A percentile compares a stretch with the other conserved stretches of the same genome.
phyloP scores from a whole-genome alignment of 30 jellyfish, hydroid and myxozoan genomes.

The Cassiopea andromeda region DNA sequence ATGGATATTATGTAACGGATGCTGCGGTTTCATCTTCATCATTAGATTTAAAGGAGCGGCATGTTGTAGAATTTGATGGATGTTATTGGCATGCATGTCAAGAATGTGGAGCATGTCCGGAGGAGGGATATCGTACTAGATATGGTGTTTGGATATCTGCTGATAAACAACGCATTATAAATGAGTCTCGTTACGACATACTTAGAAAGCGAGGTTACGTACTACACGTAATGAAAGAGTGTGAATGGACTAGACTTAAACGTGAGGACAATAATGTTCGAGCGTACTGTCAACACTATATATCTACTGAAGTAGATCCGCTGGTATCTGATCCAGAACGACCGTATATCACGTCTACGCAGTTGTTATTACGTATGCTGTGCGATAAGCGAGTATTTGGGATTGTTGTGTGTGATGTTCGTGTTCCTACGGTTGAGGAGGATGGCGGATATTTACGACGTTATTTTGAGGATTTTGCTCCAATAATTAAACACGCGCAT shows the following conservation, averaged over 20 bases:
- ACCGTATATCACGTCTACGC: background rate
- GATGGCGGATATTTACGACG: background rate
- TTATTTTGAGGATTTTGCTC: constrained; percentile 5
- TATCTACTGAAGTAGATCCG: background rate
- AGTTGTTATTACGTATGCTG: background rate
- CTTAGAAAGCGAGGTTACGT: background rate
- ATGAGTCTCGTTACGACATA: background rate
- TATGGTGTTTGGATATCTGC: too few species aligned
- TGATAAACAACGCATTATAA: too few species aligned
- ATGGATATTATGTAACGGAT: background rate
- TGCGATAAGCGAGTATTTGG: background rate
- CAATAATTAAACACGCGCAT: constrained; percentile 6
- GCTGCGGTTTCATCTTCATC: background rate
- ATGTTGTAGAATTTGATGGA: constrained; percentile 12
- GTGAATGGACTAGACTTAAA: background rate
- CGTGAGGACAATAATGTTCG: too few species aligned
- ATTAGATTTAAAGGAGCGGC: background rate
- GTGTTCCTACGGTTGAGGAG: background rate
- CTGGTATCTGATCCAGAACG: background rate
- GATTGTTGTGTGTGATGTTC: background rate
- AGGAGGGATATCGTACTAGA: too few species aligned
- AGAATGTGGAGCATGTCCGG: background rate
- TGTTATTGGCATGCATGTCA: constrained; percentile 16
- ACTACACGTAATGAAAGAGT: background rate
- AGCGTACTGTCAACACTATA: rapidly evolving